Conservation (phyloP, 2,888 invertebrate species). For the Macaria liturata region DNA sequence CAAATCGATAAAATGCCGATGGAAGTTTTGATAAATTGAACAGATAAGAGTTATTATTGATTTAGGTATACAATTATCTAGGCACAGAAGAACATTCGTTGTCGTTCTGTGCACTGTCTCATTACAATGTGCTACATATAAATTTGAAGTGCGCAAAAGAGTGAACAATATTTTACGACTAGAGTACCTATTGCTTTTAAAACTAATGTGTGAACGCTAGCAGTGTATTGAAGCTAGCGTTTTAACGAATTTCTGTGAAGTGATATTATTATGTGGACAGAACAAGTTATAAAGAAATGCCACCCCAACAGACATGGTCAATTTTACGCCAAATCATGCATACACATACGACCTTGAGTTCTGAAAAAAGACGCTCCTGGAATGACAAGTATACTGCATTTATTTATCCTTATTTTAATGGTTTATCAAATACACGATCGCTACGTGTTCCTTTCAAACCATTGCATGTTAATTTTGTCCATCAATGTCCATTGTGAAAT, state of each 20-base stretch:
- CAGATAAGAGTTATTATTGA: slow-evolving; percentile 13
- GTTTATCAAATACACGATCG: slow-evolving; percentile 24
- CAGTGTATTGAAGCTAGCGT: too few relatives aligned
- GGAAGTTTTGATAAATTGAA: slow-evolving; percentile 14
- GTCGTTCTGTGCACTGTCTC: not conserved
- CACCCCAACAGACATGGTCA: slow-evolving; percentile 47
- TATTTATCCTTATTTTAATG: slow-evolving; percentile 40
- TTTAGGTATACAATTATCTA: slow-evolving; percentile 12
- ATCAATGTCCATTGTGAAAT: slow-evolving; percentile 11
- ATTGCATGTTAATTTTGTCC: slow-evolving; percentile 27
- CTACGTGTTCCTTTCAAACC: slow-evolving; percentile 19
- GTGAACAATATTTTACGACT: too few relatives aligned
- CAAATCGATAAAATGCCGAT: slow-evolving; percentile 15
- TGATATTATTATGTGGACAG: too few relatives aligned
- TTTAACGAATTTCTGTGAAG: too few relatives aligned
- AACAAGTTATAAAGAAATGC: slow-evolving; percentile 49
- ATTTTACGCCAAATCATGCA: slow-evolving; percentile 62
- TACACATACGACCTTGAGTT: slow-evolving; percentile 58
- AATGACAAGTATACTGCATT: slow-evolving; percentile 60
- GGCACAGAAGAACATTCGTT: slow-evolving; percentile 12
- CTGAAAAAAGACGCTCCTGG: slow-evolving; percentile 58
- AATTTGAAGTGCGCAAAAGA: too few relatives aligned
- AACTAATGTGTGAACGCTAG: too few relatives aligned
- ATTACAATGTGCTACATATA: too few relatives aligned
- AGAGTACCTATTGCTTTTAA: too few relatives aligned